Percentiles rank a stretch among this genome's conserved stretches.
Evolutionary conservation across 1,140 invertebrate species (phyloP).

Genomic region (Myzus persicae): DNA sequence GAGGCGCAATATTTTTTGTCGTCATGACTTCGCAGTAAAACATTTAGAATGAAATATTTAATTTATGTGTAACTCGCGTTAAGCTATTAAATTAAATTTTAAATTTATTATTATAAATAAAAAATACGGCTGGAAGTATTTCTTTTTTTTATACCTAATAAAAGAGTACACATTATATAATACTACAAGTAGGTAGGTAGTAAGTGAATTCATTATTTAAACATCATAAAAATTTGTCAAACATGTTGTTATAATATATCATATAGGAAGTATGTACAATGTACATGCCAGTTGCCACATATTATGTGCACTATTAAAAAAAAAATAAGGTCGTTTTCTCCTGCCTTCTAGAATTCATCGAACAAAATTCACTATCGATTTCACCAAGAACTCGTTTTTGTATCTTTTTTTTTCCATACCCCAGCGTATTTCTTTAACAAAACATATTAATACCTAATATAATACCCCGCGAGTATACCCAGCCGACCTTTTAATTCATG

Average conservation of each 20-base stretch:
- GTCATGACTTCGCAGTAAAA: conserved; percentile 10
- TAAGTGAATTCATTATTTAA: conserved; percentile 29
- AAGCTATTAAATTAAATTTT: conserved; percentile 12
- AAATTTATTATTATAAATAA: conserved; percentile 30
- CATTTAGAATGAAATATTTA: neutral
- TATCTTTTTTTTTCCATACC: neutral
- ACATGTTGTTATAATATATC: conserved; percentile 6
- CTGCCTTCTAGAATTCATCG: neutral
- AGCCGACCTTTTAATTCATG: neutral
- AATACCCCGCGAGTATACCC: neutral
- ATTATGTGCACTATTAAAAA: neutral
- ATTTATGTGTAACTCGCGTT: neutral
- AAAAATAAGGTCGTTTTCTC: conserved; percentile 40
- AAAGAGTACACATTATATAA: neutral
- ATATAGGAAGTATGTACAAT: neutral
- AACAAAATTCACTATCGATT: conserved; percentile 55
- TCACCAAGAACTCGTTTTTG: conserved; percentile 49
- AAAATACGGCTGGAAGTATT: neutral
- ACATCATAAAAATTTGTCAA: conserved; percentile 51
- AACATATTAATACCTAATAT: neutral
- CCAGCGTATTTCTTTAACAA: conserved; percentile 20
- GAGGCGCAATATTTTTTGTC: conserved; percentile 19
- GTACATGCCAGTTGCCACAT: neutral
- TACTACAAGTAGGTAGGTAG: conserved; percentile 1
- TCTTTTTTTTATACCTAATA: neutral